Percentiles rank a stretch among this genome's conserved stretches.
Evolutionary conservation across 2,888 invertebrate species (phyloP).

Genomic region (Hirtodrosophila confusa): DNA sequence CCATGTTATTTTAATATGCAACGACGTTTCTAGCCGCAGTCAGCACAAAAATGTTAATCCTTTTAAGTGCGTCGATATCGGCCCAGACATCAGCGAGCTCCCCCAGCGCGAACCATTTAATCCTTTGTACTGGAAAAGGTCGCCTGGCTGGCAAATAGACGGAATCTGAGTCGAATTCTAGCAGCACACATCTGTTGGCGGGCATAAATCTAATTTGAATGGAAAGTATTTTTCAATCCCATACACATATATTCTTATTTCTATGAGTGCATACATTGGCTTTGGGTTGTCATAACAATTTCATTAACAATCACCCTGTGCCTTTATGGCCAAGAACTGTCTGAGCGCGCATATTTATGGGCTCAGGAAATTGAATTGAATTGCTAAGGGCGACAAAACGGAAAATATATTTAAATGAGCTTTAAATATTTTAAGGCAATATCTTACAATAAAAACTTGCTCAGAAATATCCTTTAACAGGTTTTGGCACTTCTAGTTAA

Average conservation of each 20-base stretch:
- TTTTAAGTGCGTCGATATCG: constrained; percentile 72
- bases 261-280: constrained; percentile 15
- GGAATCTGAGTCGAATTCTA: constrained; percentile 21
- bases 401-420: constrained; percentile 20
- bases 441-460: too few relatives aligned
- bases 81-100: constrained; percentile 50
- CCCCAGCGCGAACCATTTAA: constrained; percentile 45
- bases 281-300: constrained; percentile 70
- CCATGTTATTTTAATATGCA: constrained; percentile 61
- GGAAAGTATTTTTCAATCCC: constrained; percentile 48
- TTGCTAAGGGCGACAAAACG: constrained; percentile 37
- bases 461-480: too few relatives aligned
- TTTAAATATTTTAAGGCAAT: constrained; percentile 1
- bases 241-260: constrained; percentile 13
- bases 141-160: constrained; percentile 41
- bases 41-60: constrained; percentile 75
- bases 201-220: constrained; percentile 68
- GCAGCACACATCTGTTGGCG: constrained; percentile 58
- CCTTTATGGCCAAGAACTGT: constrained; percentile 37
- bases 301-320: constrained; percentile 58
- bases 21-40: constrained; percentile 46
- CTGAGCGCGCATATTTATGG: constrained; percentile 57
- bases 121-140: constrained; percentile 65
- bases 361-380: constrained; percentile 64
- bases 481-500: too few relatives aligned